These are phyloP conservation scores for Microcebus tavaratra DNA, from an alignment of 2,113 vertebrate species.

Conservation along the genomic window DNA sequence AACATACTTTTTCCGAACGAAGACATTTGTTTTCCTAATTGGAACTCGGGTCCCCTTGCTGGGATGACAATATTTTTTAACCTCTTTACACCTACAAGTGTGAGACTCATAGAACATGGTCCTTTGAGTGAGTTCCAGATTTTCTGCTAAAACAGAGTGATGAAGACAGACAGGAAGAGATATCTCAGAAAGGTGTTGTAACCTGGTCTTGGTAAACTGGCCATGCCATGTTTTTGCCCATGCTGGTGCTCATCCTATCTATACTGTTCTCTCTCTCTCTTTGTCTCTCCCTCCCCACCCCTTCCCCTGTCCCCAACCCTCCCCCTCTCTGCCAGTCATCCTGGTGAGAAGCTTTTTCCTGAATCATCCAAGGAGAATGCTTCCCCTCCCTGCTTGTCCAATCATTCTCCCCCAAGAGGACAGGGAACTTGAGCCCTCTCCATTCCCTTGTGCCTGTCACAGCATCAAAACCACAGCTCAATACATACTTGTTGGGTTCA, in stretches of 20 bases:
- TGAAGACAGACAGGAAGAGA: not conserved
- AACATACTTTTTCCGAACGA: not conserved
- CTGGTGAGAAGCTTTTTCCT: not conserved
- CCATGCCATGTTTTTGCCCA: not conserved
- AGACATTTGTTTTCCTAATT: not conserved
- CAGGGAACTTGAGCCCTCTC: not conserved
- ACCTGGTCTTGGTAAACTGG: not conserved
- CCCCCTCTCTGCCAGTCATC: not conserved
- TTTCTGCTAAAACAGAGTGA: not conserved
- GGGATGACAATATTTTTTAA: not conserved
- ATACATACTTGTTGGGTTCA: slow-evolving; percentile 43
- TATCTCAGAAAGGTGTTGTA: not conserved
- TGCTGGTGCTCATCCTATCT: not conserved
- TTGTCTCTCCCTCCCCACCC: too few species aligned
- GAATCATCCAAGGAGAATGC: not conserved
- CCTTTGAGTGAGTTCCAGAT: not conserved
- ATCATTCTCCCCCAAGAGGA: not conserved
- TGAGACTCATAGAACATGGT: not conserved
- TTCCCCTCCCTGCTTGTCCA: not conserved
- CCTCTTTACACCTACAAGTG: not conserved
- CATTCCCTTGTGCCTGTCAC: not conserved
- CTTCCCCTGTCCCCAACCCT: too few species aligned
- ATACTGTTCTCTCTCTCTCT: too few species aligned
- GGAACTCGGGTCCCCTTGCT: not conserved
- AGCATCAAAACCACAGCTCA: slow-evolving; percentile 39